These are phyloP conservation scores for Nipponacmea schrenckii DNA, from an alignment of 2,888 invertebrate species.

Conservation along the genomic window DNA sequence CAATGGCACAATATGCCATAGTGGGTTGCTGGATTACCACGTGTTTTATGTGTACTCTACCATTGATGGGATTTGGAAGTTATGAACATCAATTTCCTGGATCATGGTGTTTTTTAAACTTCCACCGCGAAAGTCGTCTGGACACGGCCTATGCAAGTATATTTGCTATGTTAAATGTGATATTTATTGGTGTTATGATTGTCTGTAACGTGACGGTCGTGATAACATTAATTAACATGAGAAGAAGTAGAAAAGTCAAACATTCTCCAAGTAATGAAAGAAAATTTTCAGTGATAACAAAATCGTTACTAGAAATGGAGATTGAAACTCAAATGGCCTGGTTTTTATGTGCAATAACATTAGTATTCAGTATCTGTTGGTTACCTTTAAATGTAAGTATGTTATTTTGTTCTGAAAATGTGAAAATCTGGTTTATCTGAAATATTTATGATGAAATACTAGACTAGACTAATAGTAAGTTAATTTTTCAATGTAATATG, in stretches of 20 bases:
- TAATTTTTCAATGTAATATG: too few species aligned
- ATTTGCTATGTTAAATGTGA: conserved; percentile 57
- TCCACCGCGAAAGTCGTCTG: conserved; percentile 49
- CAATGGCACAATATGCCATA: conserved; percentile 49
- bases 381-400: conserved; percentile 64
- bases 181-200: conserved; percentile 47
- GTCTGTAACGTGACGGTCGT: conserved; percentile 49
- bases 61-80: conserved; percentile 62
- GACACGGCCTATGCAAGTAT: conserved; percentile 55
- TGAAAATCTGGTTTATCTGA: not conserved
- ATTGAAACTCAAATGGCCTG: conserved; percentile 65
- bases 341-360: conserved; percentile 63
- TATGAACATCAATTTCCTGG: conserved; percentile 65
- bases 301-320: conserved; percentile 35
- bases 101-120: conserved; percentile 66
- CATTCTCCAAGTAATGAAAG: conserved; percentile 44
- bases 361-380: conserved; percentile 63
- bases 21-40: conserved; percentile 50
- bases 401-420: not conserved
- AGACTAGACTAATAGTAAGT: too few species aligned
- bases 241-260: conserved; percentile 36
- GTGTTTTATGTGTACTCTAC: conserved; percentile 54
- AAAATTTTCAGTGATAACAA: conserved; percentile 25
- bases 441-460: not conserved
- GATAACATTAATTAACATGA: conserved; percentile 54